Base-by-base conservation (phyloP, 1,140 invertebrate species). In the Arctopsyche grandis region DNA sequence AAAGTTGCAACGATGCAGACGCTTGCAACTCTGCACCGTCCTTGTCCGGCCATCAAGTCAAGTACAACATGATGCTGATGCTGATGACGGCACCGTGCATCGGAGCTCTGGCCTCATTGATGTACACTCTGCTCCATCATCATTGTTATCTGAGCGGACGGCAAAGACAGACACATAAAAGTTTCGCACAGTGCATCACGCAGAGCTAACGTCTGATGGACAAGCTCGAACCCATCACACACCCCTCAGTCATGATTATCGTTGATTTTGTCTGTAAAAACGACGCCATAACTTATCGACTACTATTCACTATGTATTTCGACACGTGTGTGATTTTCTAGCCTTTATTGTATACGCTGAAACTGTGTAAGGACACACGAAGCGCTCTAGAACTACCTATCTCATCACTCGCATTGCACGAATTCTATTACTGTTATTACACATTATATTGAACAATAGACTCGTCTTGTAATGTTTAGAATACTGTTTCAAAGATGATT, bases 1-100 rank as follows among this genome's bases (percentile, higher is more conserved):
- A 96, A 85, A 96, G 94, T 79, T 97, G 95, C 87, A 94, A 93
- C 84, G 95, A 97, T 84, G 93, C 93, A 0, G 95, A 97, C 84
- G 95, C 94, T 0, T 97, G 95, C 86, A 97, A 97, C 83, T 82
- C 73, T 9, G 77, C 77, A 73, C 89, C 89, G 69, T 91, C 90
- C 9, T 19, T 78, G 14, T 24, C 22, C 38, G 9, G 19, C 5
- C 29, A 22, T 1, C 16, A 12, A 16, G 3, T 12, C 4, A 52
- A 12, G 26, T 22, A 9, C 69, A 63, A 5, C 29, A 21, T 21
- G 10, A 52, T 16, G 22, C 38, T 58, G 12, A n/a, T 52, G n/a
- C 22, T 76, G 48, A 60, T 75, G 16, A 70, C 79, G n/a, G 9
- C 74, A 9, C 52, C 79, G 9, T 12, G n/a, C 43, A 0, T 74